Evolutionary conservation across 2,797 vertebrate species (phyloP).

Genomic region (Amblyraja radiata): DNA sequence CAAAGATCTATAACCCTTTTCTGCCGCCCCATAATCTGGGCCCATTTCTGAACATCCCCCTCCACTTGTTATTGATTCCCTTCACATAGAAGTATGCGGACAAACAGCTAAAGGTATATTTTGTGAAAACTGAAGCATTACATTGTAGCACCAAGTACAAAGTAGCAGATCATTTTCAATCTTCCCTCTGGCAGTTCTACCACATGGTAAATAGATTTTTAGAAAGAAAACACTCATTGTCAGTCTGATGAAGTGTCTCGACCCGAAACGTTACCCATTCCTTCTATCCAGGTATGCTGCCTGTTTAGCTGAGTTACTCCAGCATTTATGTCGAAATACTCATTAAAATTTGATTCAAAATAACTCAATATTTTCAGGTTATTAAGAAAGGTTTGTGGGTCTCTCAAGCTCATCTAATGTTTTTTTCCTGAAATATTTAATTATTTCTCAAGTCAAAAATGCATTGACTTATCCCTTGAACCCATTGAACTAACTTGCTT

Average conservation of each 20-base stretch:
- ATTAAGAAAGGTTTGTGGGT: neutral
- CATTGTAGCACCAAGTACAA: neutral
- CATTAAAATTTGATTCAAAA: neutral
- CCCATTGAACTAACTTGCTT: too few relatives aligned
- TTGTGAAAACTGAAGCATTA: neutral
- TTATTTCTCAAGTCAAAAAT: neutral
- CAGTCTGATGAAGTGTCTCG: too few relatives aligned
- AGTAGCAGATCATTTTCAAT: neutral
- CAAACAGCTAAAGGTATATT: neutral
- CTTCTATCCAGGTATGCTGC: too few relatives aligned
- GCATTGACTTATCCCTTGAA: too few relatives aligned
- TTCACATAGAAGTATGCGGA: neutral
- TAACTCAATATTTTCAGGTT: neutral
- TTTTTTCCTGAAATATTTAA: neutral
- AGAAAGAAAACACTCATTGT: too few relatives aligned
- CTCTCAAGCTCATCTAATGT: neutral
- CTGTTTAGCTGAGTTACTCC: too few relatives aligned
- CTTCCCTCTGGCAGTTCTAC: neutral
- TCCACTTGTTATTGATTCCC: neutral
- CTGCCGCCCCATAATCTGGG: neutral
- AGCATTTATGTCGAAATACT: neutral
- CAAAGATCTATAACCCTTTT: neutral
- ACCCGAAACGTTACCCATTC: too few relatives aligned
- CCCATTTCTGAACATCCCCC: neutral
- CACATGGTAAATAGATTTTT: too few relatives aligned